Percentiles rank a stretch among this genome's conserved stretches.
These are phyloP conservation scores for Papilio polyxenes DNA, from an alignment of 1,140 invertebrate species.

Conservation along the genomic window DNA sequence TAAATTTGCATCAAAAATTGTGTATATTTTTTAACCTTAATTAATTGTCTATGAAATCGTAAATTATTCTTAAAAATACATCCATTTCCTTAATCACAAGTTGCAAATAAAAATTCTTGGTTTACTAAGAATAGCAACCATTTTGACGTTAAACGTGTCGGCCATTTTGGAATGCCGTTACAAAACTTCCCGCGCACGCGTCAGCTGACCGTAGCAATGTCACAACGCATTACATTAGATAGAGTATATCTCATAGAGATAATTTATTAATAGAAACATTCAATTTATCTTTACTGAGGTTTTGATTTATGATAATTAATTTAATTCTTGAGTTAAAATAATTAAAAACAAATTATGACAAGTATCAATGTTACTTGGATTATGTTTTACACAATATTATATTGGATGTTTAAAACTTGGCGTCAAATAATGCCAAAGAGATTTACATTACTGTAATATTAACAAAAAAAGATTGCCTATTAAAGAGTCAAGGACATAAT, in stretches of 20 bases:
- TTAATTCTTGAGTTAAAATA: not conserved
- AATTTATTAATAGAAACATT: constrained; percentile 21
- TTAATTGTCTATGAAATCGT: no score
- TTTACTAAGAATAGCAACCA: not conserved
- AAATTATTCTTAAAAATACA: not conserved
- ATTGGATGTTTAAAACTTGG: not conserved
- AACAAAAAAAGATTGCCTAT: not conserved
- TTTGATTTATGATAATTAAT: not conserved
- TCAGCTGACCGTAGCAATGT: not conserved
- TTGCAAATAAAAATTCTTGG: not conserved
- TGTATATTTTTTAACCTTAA: no score
- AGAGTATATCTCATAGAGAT: not conserved
- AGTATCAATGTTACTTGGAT: not conserved
- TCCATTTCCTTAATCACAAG: not conserved
- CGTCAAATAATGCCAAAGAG: not conserved
- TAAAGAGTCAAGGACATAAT: not conserved
- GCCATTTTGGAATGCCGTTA: constrained; percentile 17
- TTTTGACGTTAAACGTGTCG: not conserved
- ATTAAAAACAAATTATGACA: not conserved
- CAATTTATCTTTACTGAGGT: not conserved
- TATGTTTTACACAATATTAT: not conserved
- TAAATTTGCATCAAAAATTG: not conserved
- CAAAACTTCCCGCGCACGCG: constrained; percentile 18
- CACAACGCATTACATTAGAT: constrained; percentile 18
- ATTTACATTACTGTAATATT: not conserved